Evolutionary conservation across 2,113 vertebrate genomes (phyloP).

Genomic region (Rhabdomys dilectus): DNA sequence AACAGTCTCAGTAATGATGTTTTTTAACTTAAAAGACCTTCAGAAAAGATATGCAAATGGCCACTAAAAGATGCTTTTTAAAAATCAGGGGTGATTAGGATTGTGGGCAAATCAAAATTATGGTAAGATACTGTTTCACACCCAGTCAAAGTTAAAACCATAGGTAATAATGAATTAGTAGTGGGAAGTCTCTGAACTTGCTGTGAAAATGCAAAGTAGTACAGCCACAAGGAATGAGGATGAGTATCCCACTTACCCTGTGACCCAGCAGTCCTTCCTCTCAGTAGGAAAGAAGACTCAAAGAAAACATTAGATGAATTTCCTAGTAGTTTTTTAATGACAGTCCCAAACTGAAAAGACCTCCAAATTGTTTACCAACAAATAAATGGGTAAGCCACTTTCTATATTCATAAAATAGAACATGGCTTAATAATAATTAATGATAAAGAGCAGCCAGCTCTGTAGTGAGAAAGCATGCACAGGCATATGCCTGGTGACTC

Average conservation of each 20-base stretch:
- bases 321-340: background rate
- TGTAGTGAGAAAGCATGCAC: background rate
- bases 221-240: background rate
- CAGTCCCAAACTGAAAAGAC: conserved; percentile 6
- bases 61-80: conserved; percentile 32
- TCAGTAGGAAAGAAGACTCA: conserved; percentile 25
- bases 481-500: background rate
- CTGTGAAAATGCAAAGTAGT: background rate
- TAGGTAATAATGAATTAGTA: background rate
- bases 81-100: background rate
- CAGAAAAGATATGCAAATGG: background rate
- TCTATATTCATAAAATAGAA: background rate
- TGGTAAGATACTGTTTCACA: background rate
- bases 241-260: background rate
- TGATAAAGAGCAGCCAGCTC: background rate
- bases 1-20: background rate
- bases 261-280: background rate
- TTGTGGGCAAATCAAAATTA: conserved; percentile 36
- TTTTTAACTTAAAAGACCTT: background rate
- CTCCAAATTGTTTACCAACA: background rate
- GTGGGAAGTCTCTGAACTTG: background rate
- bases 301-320: background rate
- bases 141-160: background rate
- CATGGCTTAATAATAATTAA: background rate
- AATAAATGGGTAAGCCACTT: background rate